These are phyloP conservation scores for Meda fulgida DNA, from an alignment of 2,797 vertebrate species.

Conservation along the genomic window DNA sequence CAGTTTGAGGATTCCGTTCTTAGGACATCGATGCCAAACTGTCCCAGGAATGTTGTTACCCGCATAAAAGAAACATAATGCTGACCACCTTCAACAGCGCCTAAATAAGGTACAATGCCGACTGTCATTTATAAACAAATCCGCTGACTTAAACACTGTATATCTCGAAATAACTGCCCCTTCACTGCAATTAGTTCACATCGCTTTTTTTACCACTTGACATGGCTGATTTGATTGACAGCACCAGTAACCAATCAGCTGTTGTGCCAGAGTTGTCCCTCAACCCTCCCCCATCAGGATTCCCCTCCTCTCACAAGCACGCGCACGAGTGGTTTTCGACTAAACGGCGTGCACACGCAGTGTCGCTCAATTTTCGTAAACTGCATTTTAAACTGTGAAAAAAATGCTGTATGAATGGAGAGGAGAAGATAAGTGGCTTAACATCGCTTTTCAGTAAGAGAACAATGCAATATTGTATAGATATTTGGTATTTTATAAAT, in stretches of 20 bases:
- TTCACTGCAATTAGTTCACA: slow-evolving; percentile 20
- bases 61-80: slow-evolving; percentile 47
- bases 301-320: not conserved
- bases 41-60: slow-evolving; percentile 31
- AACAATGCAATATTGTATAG: not conserved
- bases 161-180: slow-evolving; percentile 25
- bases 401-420: not conserved
- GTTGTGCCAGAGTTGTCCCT: not conserved
- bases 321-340: not conserved
- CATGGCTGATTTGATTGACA: slow-evolving; percentile 53
- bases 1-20: slow-evolving; percentile 10
- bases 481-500: not conserved
- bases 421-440: not conserved
- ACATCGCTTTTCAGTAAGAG: not conserved
- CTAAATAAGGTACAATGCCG: not conserved
- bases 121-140: slow-evolving; percentile 16
- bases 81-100: not conserved
- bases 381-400: not conserved
- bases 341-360: not conserved
- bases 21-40: slow-evolving; percentile 14
- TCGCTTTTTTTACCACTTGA: slow-evolving; percentile 43
- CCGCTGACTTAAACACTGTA: not conserved
- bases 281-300: not conserved
- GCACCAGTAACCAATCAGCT: slow-evolving; percentile 51
- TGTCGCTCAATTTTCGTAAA: not conserved